phyloP scores from a whole-genome alignment of 2,888 invertebrate genomes.

The Acanthosoma haemorrhoidale region DNA sequence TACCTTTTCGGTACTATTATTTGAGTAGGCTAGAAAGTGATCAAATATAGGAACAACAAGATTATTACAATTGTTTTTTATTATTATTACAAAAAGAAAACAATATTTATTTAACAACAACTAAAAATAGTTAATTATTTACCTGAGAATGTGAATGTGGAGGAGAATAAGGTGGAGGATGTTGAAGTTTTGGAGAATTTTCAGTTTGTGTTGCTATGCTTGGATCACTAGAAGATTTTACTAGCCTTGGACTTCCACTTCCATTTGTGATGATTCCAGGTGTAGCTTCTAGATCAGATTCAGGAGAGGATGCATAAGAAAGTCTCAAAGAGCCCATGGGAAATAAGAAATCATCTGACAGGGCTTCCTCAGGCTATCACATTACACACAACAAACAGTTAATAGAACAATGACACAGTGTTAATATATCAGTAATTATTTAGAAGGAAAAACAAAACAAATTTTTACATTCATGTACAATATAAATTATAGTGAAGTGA shows the following conservation, averaged over 20 bases:
- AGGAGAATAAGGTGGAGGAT: constrained; percentile 79
- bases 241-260: constrained; percentile 45
- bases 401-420: constrained; percentile 38
- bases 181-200: constrained; percentile 52
- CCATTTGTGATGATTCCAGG: constrained; percentile 40
- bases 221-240: constrained; percentile 87
- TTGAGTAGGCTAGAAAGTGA: too few species aligned
- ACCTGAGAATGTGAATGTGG: constrained; percentile 43
- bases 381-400: constrained; percentile 40
- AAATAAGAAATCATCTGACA: constrained; percentile 98
- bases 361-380: constrained; percentile 82
- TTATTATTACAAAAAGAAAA: too few species aligned
- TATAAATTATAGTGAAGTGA: too few species aligned
- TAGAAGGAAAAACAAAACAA: constrained; percentile 35
- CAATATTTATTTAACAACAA: too few species aligned
- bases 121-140: constrained; percentile 31
- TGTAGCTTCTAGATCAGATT: constrained; percentile 88
- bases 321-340: constrained; percentile 93
- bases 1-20: too few species aligned
- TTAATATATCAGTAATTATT: constrained; percentile 40
- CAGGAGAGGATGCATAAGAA: constrained; percentile 93
- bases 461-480: too few species aligned
- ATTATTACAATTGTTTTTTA: too few species aligned
- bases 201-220: constrained; percentile 91
- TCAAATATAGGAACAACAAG: too few species aligned